These are phyloP conservation scores for Eutrigla gurnardus DNA, from an alignment of 2,797 vertebrate genomes.

Conservation along the genomic window DNA sequence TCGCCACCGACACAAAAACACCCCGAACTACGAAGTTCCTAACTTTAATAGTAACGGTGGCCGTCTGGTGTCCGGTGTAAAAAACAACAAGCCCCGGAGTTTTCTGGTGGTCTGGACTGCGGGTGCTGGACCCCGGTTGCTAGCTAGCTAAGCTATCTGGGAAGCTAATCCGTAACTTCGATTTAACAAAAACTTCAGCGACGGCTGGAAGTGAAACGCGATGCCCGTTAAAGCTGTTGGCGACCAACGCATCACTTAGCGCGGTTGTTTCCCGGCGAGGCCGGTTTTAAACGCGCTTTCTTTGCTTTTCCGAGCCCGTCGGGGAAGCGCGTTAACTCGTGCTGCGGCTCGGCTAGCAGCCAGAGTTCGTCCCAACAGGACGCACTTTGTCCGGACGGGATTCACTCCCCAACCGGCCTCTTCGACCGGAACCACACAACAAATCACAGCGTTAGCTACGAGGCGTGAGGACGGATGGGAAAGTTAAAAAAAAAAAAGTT, in stretches of 20 bases:
- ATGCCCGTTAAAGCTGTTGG: rapidly evolving
- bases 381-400: constrained; percentile 56
- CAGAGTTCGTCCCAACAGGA: constrained; percentile 7
- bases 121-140: constrained; percentile 46
- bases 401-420: background rate
- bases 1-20: background rate
- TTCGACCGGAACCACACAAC: too few relatives aligned
- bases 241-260: too few relatives aligned
- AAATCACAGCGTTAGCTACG: too few relatives aligned
- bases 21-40: rapidly evolving
- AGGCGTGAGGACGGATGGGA: too few relatives aligned
- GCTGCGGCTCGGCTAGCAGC: constrained; percentile 55
- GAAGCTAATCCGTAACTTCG: constrained; percentile 53
- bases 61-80: background rate
- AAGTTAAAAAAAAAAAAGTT: too few relatives aligned
- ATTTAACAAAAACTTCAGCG: background rate
- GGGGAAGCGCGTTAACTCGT: constrained; percentile 50
- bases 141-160: constrained; percentile 71
- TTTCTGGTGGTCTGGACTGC: constrained; percentile 17
- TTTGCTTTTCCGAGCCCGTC: background rate
- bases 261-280: too few relatives aligned
- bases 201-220: rapidly evolving
- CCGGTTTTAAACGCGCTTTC: too few relatives aligned
- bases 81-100: constrained; percentile 16
- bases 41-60: rapidly evolving